These are phyloP conservation scores for Drosophila tripunctata DNA, from an alignment of 2,888 invertebrate genomes.

Conservation along the genomic window DNA sequence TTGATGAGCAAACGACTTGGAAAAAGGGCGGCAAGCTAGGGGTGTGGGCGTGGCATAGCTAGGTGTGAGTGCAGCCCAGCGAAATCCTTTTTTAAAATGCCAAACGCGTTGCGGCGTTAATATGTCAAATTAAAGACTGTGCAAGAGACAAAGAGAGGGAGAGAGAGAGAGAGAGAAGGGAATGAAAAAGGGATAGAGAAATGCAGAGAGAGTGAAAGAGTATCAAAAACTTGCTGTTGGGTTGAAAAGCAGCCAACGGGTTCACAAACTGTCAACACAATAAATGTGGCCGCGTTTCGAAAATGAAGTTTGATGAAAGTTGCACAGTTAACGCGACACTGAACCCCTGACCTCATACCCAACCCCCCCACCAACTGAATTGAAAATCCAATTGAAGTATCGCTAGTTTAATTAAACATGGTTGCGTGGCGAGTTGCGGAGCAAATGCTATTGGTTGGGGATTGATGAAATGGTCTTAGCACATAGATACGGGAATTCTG, in stretches of 20 bases:
- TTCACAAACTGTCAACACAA: constrained; percentile 67
- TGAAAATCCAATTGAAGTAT: constrained; percentile 62
- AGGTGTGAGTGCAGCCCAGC: constrained; percentile 13
- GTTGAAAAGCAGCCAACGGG: constrained; percentile 27
- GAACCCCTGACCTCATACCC: not conserved
- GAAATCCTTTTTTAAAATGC: constrained; percentile 72
- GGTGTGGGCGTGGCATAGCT: constrained; percentile 24
- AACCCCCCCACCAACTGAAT: not conserved
- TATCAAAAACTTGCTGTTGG: constrained; percentile 56
- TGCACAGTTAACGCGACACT: constrained; percentile 42
- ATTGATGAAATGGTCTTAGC: constrained; percentile 7
- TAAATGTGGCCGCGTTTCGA: constrained; percentile 62
- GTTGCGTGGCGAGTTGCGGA: constrained; percentile 12
- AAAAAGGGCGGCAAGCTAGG: constrained; percentile 57
- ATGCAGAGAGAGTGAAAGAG: not conserved
- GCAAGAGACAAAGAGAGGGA: not conserved
- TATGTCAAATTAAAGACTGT: constrained; percentile 65
- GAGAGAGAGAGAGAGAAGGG: not conserved
- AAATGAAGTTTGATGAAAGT: constrained; percentile 63
- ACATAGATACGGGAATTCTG: not conserved
- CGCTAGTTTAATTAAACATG: constrained; percentile 60
- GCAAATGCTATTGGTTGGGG: constrained; percentile 27
- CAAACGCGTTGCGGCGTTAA: constrained; percentile 73
- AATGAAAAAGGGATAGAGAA: not conserved
- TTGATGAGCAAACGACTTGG: constrained; percentile 67